These are phyloP conservation scores for Heliangelus exortis DNA, from an alignment of 2,797 vertebrate species.

Conservation along the genomic window DNA sequence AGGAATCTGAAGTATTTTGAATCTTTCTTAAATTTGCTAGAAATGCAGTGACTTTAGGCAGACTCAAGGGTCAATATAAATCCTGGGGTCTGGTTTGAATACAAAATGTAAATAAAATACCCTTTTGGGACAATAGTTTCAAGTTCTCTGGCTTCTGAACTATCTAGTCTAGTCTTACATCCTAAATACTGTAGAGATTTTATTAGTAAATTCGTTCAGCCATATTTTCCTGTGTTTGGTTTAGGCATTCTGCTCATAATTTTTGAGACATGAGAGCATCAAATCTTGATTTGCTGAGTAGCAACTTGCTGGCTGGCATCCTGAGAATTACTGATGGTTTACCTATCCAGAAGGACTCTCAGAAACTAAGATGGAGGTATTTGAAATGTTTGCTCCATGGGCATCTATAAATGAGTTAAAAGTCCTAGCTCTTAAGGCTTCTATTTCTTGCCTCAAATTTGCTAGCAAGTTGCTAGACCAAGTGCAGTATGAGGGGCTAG, in stretches of 20 bases:
- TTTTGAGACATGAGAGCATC: background rate
- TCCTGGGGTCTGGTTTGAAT: background rate
- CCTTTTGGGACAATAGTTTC: background rate
- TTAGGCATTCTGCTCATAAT: background rate
- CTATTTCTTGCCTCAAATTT: background rate
- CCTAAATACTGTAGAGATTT: background rate
- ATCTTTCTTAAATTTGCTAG: background rate
- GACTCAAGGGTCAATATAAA: background rate
- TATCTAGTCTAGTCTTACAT: background rate
- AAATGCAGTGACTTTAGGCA: background rate
- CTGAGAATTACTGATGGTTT: background rate
- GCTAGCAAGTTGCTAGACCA: background rate
- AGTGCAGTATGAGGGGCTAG: background rate
- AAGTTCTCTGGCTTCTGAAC: background rate
- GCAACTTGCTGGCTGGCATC: background rate
- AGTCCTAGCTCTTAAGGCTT: background rate
- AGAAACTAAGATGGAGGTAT: background rate
- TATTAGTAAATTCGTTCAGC: background rate
- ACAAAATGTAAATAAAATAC: background rate
- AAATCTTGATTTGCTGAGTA: background rate
- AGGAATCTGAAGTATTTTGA: background rate
- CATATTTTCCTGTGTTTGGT: background rate
- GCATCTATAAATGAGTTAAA: background rate
- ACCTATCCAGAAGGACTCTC: background rate
- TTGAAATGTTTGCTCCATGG: background rate